These are phyloP conservation scores for Oreochromis niloticus DNA, from an alignment of 2,113 vertebrate genomes.

Conservation along the genomic window DNA sequence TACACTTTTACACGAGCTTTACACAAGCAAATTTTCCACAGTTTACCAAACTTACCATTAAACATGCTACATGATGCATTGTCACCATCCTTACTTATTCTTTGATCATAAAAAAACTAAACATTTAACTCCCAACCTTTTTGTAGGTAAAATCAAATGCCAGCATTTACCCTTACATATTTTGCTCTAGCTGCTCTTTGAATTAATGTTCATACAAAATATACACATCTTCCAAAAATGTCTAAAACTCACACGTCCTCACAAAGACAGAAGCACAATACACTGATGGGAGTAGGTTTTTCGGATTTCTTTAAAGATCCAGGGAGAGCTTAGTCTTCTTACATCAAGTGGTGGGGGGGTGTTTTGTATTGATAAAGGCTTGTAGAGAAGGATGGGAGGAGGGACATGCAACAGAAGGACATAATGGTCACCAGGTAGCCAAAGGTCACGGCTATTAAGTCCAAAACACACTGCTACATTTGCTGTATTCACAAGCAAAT, in stretches of 20 bases:
- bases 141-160: neutral
- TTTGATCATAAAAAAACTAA: neutral
- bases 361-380: neutral
- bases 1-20: neutral
- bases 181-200: neutral
- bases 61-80: neutral
- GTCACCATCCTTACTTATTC: neutral
- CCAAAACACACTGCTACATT: conserved; percentile 21
- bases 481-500: neutral
- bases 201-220: neutral
- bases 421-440: neutral
- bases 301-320: neutral
- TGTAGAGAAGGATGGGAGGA: neutral
- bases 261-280: conserved; percentile 12
- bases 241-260: neutral
- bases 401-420: neutral
- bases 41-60: neutral
- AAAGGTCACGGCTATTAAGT: neutral
- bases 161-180: neutral
- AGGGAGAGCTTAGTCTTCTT: neutral
- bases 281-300: neutral
- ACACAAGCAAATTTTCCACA: neutral
- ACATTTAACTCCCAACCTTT: neutral
- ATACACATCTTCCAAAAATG: neutral
- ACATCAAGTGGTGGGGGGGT: neutral